Evolutionary conservation across 64 coral and sea anemone genomes (phyloP).

Genomic region (Stylophora pistillata): DNA sequence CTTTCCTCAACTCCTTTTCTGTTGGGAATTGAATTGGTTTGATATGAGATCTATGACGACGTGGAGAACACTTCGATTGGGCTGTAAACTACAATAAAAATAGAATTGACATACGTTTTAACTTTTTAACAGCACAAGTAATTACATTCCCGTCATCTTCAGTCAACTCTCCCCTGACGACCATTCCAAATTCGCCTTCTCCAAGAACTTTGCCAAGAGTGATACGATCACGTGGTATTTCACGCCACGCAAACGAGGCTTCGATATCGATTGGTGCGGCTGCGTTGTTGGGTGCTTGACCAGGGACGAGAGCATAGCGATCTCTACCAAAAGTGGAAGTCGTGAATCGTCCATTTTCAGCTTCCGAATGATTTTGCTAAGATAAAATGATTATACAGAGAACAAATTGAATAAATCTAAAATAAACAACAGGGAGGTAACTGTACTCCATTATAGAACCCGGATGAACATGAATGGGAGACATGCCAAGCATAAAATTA

Average conservation of each 20-base stretch:
- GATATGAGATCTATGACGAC: too few relatives aligned
- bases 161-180: slow-evolving; percentile 58
- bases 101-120: slow-evolving; percentile 60
- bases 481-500: too few relatives aligned
- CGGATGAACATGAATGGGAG: too few relatives aligned
- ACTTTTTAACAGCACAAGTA: slow-evolving; percentile 64
- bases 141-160: slow-evolving; percentile 56
- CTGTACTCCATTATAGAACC: too few relatives aligned
- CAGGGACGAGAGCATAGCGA: slow-evolving; percentile 12
- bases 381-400: not conserved
- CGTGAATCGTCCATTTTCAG: not conserved
- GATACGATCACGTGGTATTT: slow-evolving; percentile 72
- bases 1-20: too few relatives aligned
- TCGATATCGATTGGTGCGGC: not conserved
- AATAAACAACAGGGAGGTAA: not conserved
- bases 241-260: slow-evolving; percentile 62
- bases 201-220: slow-evolving; percentile 68
- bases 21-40: too few relatives aligned
- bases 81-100: not conserved
- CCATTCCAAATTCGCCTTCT: slow-evolving; percentile 80
- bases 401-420: not conserved
- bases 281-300: not conserved
- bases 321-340: not conserved
- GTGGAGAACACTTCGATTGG: too few relatives aligned
- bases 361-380: not conserved